Percentiles rank a stretch among this genome's conserved stretches.
phyloP scores from a whole-genome alignment of 2,888 invertebrate genomes.

The Harpagoxenus sublaevis region DNA sequence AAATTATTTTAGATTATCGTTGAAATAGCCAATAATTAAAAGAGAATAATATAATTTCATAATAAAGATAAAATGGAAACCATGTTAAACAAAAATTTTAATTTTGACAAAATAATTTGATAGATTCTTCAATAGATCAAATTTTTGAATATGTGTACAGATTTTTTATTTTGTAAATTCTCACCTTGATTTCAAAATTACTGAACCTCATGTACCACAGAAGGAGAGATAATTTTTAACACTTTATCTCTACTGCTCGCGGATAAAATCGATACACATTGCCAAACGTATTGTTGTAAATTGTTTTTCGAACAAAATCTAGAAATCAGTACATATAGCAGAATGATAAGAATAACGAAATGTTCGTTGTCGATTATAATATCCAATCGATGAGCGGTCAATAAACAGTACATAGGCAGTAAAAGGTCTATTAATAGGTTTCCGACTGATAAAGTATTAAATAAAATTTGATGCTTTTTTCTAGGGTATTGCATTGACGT shows the following conservation, averaged over 20 bases:
- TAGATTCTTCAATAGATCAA: background rate
- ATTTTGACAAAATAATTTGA: background rate
- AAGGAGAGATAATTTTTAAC: background rate
- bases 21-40: background rate
- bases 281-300: background rate
- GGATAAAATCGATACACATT: background rate
- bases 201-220: background rate
- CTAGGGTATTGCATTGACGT: constrained; percentile 64
- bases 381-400: background rate
- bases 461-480: constrained; percentile 45
- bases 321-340: background rate
- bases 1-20: background rate
- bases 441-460: background rate
- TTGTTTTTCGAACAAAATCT: background rate
- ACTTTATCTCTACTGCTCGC: background rate
- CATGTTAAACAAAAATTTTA: background rate
- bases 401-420: background rate
- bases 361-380: background rate
- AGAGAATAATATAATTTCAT: background rate
- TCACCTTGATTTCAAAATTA: background rate
- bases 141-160: background rate
- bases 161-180: background rate
- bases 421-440: background rate
- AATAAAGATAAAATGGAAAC: background rate
- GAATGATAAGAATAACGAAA: background rate